Evolutionary conservation across 2,113 vertebrate species (phyloP), one percentile per base, ranked within the genome.

Genomic region (Orthonyx spaldingii): DNA sequence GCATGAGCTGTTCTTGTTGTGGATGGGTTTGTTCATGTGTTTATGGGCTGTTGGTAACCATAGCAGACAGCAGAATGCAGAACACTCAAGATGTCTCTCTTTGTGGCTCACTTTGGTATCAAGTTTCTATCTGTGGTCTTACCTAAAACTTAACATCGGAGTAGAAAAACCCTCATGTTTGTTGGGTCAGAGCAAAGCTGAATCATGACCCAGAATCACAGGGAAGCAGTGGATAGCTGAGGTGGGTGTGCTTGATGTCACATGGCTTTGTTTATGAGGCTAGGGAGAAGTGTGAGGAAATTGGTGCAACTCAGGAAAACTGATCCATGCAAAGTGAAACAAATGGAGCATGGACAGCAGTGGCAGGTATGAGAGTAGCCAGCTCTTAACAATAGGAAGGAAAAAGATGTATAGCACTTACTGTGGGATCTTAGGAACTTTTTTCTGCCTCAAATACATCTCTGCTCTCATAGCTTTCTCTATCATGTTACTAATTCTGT

Each of bases 31-130:
- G 69, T 71, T 76, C 23, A 4, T 28, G 68, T 96, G 91, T 96
- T 93, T 86, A 28, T 81, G 47, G 71, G 80, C 71, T 81, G 30
- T 35, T 94, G 79, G 94, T 96, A 93, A 92, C 96, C 90, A 94
- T 59, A 86, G 83, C 90, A 95, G 79, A 35, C 35, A 59, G 78
- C 50, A 61, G 71, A 86, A 65, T 6, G 33, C 81, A 57, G 27
- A 65, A 39, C 23, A 52, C 42, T 70, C 6, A 2, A 55, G 50
- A 50, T 3, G 3, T 53, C 28, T 76, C 33, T 69, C 50, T 30
- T 46, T 4, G 3, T 74, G 71, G 63, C 55, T 92, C 46, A 26
- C 23, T 80, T 72, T 77, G 46, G 10, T 46, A 57, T 13, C 24
- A 26, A 24, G n/a, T 76, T 69, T 72, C 53, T 85, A 0, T 68